Percentiles rank a stretch among this genome's conserved stretches.
Conservation (phyloP, 92 coral and sea anemone species). For the Galaxea fascicularis region DNA sequence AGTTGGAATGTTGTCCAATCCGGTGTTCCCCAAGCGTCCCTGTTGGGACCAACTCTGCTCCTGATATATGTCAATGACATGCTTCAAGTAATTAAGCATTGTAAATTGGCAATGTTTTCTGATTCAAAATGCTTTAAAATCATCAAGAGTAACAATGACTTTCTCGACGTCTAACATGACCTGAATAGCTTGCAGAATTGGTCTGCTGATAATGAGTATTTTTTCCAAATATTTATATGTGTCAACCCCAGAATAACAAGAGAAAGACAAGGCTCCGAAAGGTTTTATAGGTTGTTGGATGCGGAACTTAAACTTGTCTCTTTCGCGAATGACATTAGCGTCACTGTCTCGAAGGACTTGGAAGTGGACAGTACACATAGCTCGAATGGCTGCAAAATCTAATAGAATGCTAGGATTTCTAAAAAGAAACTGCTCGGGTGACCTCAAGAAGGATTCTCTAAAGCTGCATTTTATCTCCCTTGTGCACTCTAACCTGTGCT, state of each 20-base stretch:
- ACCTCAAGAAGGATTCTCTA: too few relatives aligned
- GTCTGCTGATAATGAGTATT: slow-evolving; percentile 18
- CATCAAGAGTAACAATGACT: slow-evolving; percentile 12
- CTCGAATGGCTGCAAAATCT: too few relatives aligned
- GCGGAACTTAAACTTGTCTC: slow-evolving; percentile 4
- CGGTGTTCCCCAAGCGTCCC: too few relatives aligned
- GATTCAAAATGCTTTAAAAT: slow-evolving; percentile 1
- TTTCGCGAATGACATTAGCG: too few relatives aligned
- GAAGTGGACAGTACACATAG: too few relatives aligned
- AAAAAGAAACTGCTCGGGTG: too few relatives aligned
- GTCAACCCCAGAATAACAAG: slow-evolving; percentile 25
- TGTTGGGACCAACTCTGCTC: neutral
- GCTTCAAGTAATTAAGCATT: neutral
- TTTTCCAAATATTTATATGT: slow-evolving; percentile 14
- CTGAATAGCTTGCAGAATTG: slow-evolving; percentile 29
- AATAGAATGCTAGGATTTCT: too few relatives aligned
- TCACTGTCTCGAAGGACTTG: too few relatives aligned
- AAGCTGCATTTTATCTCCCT: too few relatives aligned
- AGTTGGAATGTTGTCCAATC: too few relatives aligned
- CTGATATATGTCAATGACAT: neutral
- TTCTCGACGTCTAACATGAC: slow-evolving; percentile 18
- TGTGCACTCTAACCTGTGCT: too few relatives aligned
- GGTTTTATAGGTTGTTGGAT: neutral
- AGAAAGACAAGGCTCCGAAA: slow-evolving; percentile 23
- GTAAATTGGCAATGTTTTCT: neutral